Evolutionary conservation across 2,797 vertebrate genomes (phyloP), one percentile per base, ranked within the genome.

Genomic region (Epinephelus awoara): DNA sequence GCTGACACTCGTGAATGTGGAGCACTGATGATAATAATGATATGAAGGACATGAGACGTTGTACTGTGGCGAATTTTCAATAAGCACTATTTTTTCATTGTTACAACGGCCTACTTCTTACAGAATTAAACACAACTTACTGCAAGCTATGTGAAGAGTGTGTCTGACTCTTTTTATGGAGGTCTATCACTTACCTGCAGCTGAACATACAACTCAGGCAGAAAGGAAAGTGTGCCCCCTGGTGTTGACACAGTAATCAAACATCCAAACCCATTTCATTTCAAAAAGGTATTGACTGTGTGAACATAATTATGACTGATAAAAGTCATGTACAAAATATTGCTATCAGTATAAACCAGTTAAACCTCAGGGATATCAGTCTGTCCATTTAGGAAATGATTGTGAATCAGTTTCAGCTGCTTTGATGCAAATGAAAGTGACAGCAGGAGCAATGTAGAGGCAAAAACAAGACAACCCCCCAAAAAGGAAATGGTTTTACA

Each of bases 51-150:
- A 47, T 54, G 46, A 77, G 63, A 67, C 29, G 4, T 78, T 64
- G 23, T 77, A 77, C 79, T 91, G 68, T 89, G 78, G 65, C 62
- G 46, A 50, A 34, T 75, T 85, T 90, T 79, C 73, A 88, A 77
- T 78, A 49, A 84, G 84, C 82, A 90, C 83, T 91, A 83, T 90
- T 84, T 92, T 84, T 89, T 84, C 75, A 91, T 78, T 84, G 71
- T 90, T 75, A 61, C 68, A 84, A 69, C 0, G 0, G 17, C 62
- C 50, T 89, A 75, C 77, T 84, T 91, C 66, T 86, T 67, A 74
- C 69, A 71, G 67, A 88, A 94, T 89, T 91, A 93, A 93, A 93
- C 69, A 21, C 74, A 56, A 81, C 59, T 86, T 77, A 90, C 83
- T 82, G 59, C 61, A 82, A 72, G 6, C 29, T 55, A 23, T 67